phyloP scores from a whole-genome alignment of 1,140 invertebrate genomes.

The Drosophila sp. region DNA sequence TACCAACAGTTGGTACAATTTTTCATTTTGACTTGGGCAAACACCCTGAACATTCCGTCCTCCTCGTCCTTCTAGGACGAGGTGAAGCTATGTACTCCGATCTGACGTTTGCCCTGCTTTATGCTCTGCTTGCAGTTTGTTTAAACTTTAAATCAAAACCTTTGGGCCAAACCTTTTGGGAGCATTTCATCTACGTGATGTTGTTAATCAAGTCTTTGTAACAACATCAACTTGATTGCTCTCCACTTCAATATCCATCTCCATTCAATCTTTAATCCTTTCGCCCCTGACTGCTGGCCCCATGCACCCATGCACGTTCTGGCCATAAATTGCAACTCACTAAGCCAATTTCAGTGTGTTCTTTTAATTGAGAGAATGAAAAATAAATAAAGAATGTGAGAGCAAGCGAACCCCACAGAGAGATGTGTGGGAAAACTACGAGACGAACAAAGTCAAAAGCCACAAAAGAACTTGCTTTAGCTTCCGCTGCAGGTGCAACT shows the following conservation, averaged over 20 bases:
- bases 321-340: slow-evolving; percentile 47
- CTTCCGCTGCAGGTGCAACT: background rate
- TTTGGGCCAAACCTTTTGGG: background rate
- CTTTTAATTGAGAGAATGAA: slow-evolving; percentile 58
- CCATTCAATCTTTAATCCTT: slow-evolving; percentile 11
- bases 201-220: slow-evolving; percentile 4
- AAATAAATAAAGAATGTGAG: slow-evolving; percentile 13
- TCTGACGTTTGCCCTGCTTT: background rate
- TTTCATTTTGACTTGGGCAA: slow-evolving; percentile 6
- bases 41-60: background rate
- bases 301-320: slow-evolving; percentile 55
- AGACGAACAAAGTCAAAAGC: background rate
- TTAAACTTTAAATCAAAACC: slow-evolving; percentile 9
- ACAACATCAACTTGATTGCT: slow-evolving; percentile 6
- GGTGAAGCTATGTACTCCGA: background rate
- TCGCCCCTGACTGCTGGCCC: slow-evolving; percentile 42
- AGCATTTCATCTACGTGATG: slow-evolving; percentile 8
- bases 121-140: background rate
- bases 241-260: slow-evolving; percentile 2
- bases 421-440: background rate
- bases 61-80: background rate
- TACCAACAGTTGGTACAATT: slow-evolving; percentile 2
- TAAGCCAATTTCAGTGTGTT: slow-evolving; percentile 66
- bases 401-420: background rate
- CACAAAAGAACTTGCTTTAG: background rate